Evolutionary conservation across 2,113 vertebrate genomes (phyloP), one percentile per base, ranked within the genome.

Genomic region (Antennarius striatus): DNA sequence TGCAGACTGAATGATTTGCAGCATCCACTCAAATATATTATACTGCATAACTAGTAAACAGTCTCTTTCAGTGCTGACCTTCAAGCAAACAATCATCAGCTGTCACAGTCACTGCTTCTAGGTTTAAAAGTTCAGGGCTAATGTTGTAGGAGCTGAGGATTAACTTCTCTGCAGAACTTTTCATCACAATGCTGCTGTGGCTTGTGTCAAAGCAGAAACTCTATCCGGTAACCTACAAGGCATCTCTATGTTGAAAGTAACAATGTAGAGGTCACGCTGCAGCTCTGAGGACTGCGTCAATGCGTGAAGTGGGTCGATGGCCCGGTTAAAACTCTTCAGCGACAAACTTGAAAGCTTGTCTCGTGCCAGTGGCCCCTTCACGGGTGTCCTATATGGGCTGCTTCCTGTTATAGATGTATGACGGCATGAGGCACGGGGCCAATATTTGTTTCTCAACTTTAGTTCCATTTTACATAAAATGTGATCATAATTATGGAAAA

Each of bases 191-290:
- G 60, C 30, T 5, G 39, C 39, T 1, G 40, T 0, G 46, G 46
- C 30, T 16, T 46, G 50, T 48, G 47, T 45, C n/a, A 10, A 64
- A 71, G 3, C 5, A 4, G 61, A 55, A 64, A 71, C 65, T 64
- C 71, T 67, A 63, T 56, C 71, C 63, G 3, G 67, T 16, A 72
- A 85, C 82, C 73, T 36, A 16, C 71, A 9, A 51, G 6, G 62
- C 64, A 10, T 29, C 55, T 28, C 39, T 6, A 6, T 9, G 40
- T 2, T 22, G 22, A 22, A 22, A 22, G 22, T 22, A 22, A 22
- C 22, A 22, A 22, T 22, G 22, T 22, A 22, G 36, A 53, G 67
- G 66, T 70, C 39, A 46, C 22, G 2, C 11, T 2, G 1, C 15
- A 0, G 14, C 53, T 1, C 70, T 62, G 30, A 0, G 47, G 3